Base-by-base conservation (phyloP, 2,113 vertebrate genomes). In the Oreotragus oreotragus region DNA sequence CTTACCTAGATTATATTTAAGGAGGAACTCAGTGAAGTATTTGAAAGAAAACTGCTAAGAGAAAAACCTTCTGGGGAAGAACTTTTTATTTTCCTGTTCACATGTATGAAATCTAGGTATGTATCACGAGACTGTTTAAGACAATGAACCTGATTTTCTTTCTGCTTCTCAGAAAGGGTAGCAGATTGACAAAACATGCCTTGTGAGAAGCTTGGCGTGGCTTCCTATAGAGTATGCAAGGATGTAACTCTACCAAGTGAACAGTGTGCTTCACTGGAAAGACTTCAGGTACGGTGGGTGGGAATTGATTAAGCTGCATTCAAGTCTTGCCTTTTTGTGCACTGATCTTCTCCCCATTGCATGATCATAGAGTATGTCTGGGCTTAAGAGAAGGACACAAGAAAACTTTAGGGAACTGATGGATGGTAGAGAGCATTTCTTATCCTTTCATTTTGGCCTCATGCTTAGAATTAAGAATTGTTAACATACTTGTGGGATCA, bases 1-100 rank as follows among this genome's bases (percentile, higher is more conserved):
- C 92, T 88, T 91, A 93, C 43, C 33, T 94, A 80, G 55, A 79
- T 95, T 92, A 55, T 84, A 91, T 76, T 64, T 62, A 53, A 88
- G 45, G 60, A 80, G 51, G n/a, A 90, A 53, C 43, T 89, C 85
- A 93, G 25, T 89, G 60, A 97, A 90, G 43, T 80, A 57, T 23
- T 87, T 90, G 81, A 92, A 85, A 88, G 73, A 87, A 94, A 91
- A 81, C 28, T 79, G 28, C 13, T 57, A 25, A 57, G 86, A 84
- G 15, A 55, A 94, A 70, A 97, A 66, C 7, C 12, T 91, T 88
- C 33, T 76, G 25, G 15, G 39, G 14, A 57, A 94, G 43, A 39
- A n/a, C 17, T 51, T 80, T 36, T 89, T 58, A 64, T 89, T 92
- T 23, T n/a, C 39, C 53, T 47, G 15, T 90, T 84, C 11, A 33